These are phyloP conservation scores for Halocynthia roretzi DNA, from an alignment of 23 tunicate species.

Conservation along the genomic window DNA sequence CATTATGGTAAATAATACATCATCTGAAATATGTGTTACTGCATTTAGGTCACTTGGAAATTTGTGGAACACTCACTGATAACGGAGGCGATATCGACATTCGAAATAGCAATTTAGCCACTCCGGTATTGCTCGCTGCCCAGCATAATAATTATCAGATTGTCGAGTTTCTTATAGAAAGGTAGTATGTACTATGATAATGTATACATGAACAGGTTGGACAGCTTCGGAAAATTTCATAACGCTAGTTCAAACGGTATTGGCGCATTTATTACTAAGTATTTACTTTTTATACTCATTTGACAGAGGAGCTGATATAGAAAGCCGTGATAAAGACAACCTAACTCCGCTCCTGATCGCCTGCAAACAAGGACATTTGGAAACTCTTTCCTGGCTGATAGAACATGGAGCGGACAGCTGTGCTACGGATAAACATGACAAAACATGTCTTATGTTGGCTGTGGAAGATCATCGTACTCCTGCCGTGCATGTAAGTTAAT, in stretches of 20 bases:
- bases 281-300: not conserved
- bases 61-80: constrained; percentile 36
- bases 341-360: constrained; percentile 70
- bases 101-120: constrained; percentile 63
- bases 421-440: constrained; percentile 85
- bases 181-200: constrained; percentile 8
- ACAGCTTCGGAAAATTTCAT: not conserved
- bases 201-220: not conserved
- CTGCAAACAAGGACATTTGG: constrained; percentile 68
- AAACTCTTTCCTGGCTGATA: constrained; percentile 65
- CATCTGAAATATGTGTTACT: not conserved
- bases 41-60: constrained; percentile 37
- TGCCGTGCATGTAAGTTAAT: constrained; percentile 50
- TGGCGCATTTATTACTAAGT: not conserved
- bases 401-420: constrained; percentile 76
- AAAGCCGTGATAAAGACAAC: constrained; percentile 81
- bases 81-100: constrained; percentile 57
- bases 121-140: constrained; percentile 72
- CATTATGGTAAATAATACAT: not conserved
- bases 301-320: constrained; percentile 49
- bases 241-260: too few relatives aligned
- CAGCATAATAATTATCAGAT: constrained; percentile 65
- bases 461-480: constrained; percentile 64
- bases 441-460: constrained; percentile 70
- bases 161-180: constrained; percentile 37